Evolutionary conservation across 2,113 vertebrate genomes (phyloP).

Genomic region (Thunnus thynnus): DNA sequence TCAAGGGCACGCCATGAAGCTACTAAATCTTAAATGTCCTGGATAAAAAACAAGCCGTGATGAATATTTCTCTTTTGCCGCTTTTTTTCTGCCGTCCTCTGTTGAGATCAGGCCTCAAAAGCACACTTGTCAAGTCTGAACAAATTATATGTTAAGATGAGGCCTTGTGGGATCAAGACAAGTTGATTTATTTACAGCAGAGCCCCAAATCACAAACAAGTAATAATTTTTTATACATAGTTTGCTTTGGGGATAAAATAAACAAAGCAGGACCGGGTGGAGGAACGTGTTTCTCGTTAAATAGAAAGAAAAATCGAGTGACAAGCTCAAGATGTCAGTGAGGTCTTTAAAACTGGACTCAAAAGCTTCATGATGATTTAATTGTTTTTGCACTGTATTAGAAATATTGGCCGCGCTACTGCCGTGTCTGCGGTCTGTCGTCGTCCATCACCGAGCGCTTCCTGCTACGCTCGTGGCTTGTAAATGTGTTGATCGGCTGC

Average conservation of each 20-base stretch:
- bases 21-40: slow-evolving; percentile 16
- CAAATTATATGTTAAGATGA: neutral
- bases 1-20: neutral
- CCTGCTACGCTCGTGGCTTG: slow-evolving; percentile 2
- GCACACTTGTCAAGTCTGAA: neutral
- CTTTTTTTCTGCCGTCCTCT: neutral
- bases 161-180: neutral
- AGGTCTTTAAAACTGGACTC: neutral
- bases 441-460: slow-evolving; percentile 41
- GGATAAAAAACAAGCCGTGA: neutral
- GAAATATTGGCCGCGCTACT: neutral
- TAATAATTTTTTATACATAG: no score
- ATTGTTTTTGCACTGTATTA: neutral
- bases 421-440: slow-evolving; percentile 52
- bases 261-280: no score
- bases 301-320: no score
- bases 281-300: no score
- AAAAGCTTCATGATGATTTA: neutral
- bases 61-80: neutral
- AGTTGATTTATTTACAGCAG: neutral
- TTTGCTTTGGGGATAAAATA: no score
- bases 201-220: no score
- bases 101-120: neutral
- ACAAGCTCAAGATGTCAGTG: no score
- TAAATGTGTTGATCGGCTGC: slow-evolving; percentile 7